Conservation (phyloP, 2,797 vertebrate genomes). For the Pangasius krempfi region DNA sequence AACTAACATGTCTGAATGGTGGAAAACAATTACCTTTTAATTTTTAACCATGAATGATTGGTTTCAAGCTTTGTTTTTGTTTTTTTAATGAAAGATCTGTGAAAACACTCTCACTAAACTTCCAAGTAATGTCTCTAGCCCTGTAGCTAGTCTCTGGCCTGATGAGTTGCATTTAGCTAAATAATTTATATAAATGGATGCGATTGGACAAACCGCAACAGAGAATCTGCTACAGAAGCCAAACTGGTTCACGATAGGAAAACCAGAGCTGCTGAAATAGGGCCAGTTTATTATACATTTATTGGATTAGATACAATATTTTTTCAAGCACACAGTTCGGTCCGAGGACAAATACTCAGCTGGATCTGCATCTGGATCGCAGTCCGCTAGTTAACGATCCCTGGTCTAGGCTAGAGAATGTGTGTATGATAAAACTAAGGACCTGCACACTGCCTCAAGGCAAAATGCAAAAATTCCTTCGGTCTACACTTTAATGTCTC, state of each 20-base stretch:
- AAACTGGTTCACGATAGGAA: neutral
- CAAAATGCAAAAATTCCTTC: conserved; percentile 24
- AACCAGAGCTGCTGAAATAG: neutral
- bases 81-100: neutral
- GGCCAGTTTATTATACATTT: neutral
- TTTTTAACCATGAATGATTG: neutral
- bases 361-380: neutral
- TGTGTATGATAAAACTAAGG: conserved; percentile 28
- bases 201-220: neutral
- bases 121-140: neutral
- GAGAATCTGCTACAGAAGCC: neutral
- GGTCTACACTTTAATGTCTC: conserved; percentile 32
- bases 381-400: neutral
- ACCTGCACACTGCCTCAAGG: conserved; percentile 28
- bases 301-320: neutral
- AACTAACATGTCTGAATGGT: neutral
- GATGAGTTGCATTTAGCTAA: conserved; percentile 5
- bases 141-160: neutral
- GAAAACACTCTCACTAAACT: neutral
- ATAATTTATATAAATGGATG: neutral
- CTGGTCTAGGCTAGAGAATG: neutral
- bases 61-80: neutral
- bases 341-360: neutral
- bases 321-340: too few species aligned
- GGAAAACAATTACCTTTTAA: neutral